A percentile compares a stretch with the other conserved stretches of the same genome.
Evolutionary conservation across 2,797 vertebrate species (phyloP).

Genomic region (Zenarchopterus dispar): DNA sequence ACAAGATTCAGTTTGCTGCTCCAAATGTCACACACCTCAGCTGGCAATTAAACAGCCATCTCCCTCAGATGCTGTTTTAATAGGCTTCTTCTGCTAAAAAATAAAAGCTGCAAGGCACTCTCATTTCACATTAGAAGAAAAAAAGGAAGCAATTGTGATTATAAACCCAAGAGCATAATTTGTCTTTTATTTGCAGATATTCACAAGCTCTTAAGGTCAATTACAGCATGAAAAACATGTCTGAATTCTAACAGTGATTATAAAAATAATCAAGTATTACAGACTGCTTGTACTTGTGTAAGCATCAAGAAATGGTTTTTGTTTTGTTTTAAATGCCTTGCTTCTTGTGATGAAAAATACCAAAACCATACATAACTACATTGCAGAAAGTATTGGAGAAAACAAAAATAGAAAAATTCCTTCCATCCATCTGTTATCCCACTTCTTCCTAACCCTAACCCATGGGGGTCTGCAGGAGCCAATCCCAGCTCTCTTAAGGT

Average conservation of each 20-base stretch:
- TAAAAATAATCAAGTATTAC: slow-evolving; percentile 11
- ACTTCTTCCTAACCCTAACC: too few relatives aligned
- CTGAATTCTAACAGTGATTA: slow-evolving; percentile 17
- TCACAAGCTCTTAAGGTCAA: slow-evolving; percentile 30
- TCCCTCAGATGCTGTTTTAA: slow-evolving; percentile 60
- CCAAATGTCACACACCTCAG: slow-evolving; percentile 81
- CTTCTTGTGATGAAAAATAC: neutral
- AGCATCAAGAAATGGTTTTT: neutral
- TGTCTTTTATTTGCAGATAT: slow-evolving; percentile 27
- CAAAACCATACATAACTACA: too few relatives aligned
- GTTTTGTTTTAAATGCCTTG: slow-evolving; percentile 3
- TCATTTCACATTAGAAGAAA: slow-evolving; percentile 34
- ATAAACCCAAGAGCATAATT: slow-evolving; percentile 35
- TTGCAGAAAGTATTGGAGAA: too few relatives aligned
- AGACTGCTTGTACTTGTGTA: neutral
- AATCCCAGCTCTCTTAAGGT: too few relatives aligned
- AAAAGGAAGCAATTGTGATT: slow-evolving; percentile 26
- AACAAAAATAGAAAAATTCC: too few relatives aligned
- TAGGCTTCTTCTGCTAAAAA: slow-evolving; percentile 48
- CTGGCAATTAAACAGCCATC: slow-evolving; percentile 75
- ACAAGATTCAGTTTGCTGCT: slow-evolving; percentile 71
- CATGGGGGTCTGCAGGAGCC: too few relatives aligned
- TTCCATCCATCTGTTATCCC: too few relatives aligned
- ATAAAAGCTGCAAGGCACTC: slow-evolving; percentile 48
- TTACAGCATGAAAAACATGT: slow-evolving; percentile 26